These are phyloP conservation scores for Hartigia nigra DNA, from an alignment of 2,888 invertebrate genomes.

Conservation along the genomic window DNA sequence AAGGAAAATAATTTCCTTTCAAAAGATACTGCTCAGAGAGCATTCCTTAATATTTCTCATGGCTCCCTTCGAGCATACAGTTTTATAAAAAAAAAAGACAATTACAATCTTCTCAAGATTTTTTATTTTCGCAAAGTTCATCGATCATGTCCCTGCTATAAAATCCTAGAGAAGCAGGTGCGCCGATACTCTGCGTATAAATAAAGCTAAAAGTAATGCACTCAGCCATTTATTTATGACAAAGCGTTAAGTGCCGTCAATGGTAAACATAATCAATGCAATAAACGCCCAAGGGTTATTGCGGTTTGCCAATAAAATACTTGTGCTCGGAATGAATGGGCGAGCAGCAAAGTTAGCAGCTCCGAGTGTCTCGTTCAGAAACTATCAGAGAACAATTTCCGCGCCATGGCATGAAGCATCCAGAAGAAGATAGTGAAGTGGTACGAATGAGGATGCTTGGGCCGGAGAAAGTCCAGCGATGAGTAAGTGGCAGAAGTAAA, in stretches of 20 bases:
- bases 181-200: neutral
- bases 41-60: neutral
- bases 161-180: neutral
- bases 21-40: neutral
- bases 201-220: neutral
- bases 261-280: conserved; percentile 32
- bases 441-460: conserved; percentile 21
- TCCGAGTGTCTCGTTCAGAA: conserved; percentile 37
- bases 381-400: conserved; percentile 52
- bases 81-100: neutral
- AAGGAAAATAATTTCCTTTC: neutral
- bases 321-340: conserved; percentile 43
- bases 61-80: neutral
- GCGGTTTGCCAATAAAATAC: conserved; percentile 46
- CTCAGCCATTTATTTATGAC: neutral
- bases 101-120: neutral
- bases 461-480: conserved; percentile 6
- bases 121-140: neutral
- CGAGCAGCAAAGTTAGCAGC: conserved; percentile 42
- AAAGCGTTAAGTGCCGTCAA: neutral
- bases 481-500: conserved; percentile 22
- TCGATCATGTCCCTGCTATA: neutral
- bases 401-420: conserved; percentile 36
- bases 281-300: conserved; percentile 41
- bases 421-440: conserved; percentile 25